Conservation (phyloP, 2,797 vertebrate genomes). For the Halcyon leucocephala region DNA sequence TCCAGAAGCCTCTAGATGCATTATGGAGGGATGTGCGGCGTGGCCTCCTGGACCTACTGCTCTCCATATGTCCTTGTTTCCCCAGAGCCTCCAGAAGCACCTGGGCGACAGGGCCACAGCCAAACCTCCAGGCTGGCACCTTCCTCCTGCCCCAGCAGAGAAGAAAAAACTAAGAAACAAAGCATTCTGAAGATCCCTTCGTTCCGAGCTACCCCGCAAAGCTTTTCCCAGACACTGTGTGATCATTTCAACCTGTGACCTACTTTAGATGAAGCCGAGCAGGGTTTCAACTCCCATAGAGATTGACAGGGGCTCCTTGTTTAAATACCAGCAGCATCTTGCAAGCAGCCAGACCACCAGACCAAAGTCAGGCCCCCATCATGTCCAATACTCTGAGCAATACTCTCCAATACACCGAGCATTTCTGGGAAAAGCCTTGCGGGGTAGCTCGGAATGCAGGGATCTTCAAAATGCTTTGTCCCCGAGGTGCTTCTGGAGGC, state of each 20-base stretch:
- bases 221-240: neutral
- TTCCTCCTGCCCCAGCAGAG: neutral
- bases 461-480: neutral
- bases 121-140: neutral
- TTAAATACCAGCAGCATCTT: neutral
- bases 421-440: neutral
- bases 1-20: neutral
- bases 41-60: neutral
- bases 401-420: too few relatives aligned
- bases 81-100: neutral
- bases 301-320: neutral
- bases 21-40: neutral
- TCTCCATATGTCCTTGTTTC: rapidly evolving
- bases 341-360: neutral
- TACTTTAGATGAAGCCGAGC: neutral
- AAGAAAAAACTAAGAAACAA: neutral
- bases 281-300: neutral
- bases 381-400: neutral
- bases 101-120: neutral
- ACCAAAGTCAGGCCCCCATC: neutral
- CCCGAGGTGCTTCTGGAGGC: rapidly evolving
- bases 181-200: neutral
- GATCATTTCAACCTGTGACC: neutral
- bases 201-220: too few relatives aligned
- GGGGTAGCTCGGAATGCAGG: too few relatives aligned